Evolutionary conservation across 2,888 invertebrate genomes (phyloP).

Genomic region (Mycalesis mineus): DNA sequence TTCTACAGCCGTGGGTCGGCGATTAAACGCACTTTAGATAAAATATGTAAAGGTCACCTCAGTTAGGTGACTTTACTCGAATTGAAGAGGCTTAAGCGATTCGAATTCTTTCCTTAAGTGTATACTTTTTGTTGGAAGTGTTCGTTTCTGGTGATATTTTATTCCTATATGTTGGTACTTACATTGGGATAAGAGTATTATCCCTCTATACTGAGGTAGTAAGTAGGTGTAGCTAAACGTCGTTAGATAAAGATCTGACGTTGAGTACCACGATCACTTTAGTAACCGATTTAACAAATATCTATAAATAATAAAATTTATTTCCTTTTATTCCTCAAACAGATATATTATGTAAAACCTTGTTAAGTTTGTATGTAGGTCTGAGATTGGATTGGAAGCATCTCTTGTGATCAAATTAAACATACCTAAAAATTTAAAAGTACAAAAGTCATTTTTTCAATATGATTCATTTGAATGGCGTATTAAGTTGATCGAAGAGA

Average conservation of each 20-base stretch:
- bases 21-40: constrained; percentile 71
- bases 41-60: constrained; percentile 74
- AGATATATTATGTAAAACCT: no score
- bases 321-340: no score
- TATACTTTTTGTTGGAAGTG: constrained; percentile 36
- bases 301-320: no score
- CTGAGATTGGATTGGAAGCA: no score
- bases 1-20: constrained; percentile 55
- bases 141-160: constrained; percentile 28
- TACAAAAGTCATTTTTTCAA: no score
- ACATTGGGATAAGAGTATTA: background rate
- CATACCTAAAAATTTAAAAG: no score
- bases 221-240: background rate
- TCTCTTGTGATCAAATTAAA: no score
- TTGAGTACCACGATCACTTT: background rate
- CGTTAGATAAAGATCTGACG: background rate
- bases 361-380: no score
- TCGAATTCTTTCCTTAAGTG: constrained; percentile 57
- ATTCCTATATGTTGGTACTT: constrained; percentile 11
- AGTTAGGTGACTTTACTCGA: constrained; percentile 46
- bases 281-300: background rate
- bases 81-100: constrained; percentile 53
- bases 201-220: background rate
- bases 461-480: no score
- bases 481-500: no score